Base-by-base conservation (phyloP, 2,888 invertebrate species). In the Agrotis ipsilon region DNA sequence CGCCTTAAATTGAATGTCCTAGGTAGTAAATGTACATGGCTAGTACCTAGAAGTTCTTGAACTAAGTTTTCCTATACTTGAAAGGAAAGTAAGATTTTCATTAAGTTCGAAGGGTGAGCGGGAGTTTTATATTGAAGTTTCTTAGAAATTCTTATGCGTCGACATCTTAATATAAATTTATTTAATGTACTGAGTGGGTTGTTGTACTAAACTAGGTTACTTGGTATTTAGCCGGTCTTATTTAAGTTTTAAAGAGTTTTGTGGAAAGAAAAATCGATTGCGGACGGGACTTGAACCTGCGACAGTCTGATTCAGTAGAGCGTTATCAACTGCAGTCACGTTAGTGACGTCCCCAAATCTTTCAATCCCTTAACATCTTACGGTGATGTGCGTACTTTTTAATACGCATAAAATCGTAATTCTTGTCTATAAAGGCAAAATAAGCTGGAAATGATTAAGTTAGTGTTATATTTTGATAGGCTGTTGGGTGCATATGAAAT, bases 61-160 rank as follows among this genome's bases (percentile, higher is more conserved):
- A 64, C 57, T 27, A 51, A 9, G 51, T 48, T 79, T 68, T 43
- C 32, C 19, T 52, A 52, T 54, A 60, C 19, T 62, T 75, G 54
- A 75, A 75, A 75, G 70, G 62, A 60, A 78, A 75, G 69, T 68
- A 68, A 78, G 46, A 21, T 63, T 74, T 75, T 59, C 32, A 62
- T 75, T 52, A 62, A 59, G 51, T 69, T 49, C n/a, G 24, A 24
- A 60, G 27, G 24, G 57, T 62, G 48, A 63, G 51, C 16, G 19
- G 49, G 24, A 59, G 54, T 19, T 52, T 18, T 59, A 63, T 55
- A 70, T 69, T 60, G 55, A 75, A 70, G 58, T 63, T 63, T 69
- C 58, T 55, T 3, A 24, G 43, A 27, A 24, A n/a, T n/a, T 66
- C 66, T 66, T 66, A 48, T 45, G 27, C 32, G 59, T 32, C 13